Base-by-base conservation (phyloP, 2,113 vertebrate species). In the Protobothrops mucrosquamatus region DNA sequence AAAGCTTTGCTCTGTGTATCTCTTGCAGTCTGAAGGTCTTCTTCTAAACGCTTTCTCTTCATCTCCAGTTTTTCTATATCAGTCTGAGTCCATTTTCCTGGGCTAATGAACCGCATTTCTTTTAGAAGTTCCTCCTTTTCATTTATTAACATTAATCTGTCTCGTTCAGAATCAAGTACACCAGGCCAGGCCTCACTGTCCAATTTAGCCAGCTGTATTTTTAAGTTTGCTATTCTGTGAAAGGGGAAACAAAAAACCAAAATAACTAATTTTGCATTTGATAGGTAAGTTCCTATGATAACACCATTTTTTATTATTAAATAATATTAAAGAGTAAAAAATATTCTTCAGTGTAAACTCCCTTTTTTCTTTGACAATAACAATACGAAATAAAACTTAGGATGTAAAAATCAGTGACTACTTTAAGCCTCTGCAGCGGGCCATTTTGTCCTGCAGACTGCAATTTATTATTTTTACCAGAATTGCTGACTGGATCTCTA, bases 91-190 rank as follows among this genome's bases (percentile, higher is more conserved):
- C 98, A 98, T 89, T 98, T 98, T 3, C 98, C 97, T 6, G 99
- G 99, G 54, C 97, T 97, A 90, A 98, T 95, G 93, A 99, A 99
- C 87, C 98, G 97, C 98, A 99, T 98, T 97, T 99, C 99, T 96
- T 99, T 99, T 90, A 99, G 97, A 46, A 99, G 98, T 97, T 99
- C 99, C 96, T 99, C 99, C 95, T 99, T 99, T 97, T 99, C 99
- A 0, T 98, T 99, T 96, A 99, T 99, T 92, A 99, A 97, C 94
- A 99, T 99, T 56, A 99, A 98, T 3, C 99, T 98, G 94, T 99
- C 99, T 29, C 98, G 97, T 97, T 99, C 99, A 0, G 99, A 99
- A 97, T 99, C 99, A 93, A 99, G 97, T 94, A 99, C 97, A 0
- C 99, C 99, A 0, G 99, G 99, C 99, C 99, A 99, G 22, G 99